These are phyloP conservation scores for Dyspetes luteomarginatus DNA, from an alignment of 2,888 invertebrate genomes.

Conservation along the genomic window DNA sequence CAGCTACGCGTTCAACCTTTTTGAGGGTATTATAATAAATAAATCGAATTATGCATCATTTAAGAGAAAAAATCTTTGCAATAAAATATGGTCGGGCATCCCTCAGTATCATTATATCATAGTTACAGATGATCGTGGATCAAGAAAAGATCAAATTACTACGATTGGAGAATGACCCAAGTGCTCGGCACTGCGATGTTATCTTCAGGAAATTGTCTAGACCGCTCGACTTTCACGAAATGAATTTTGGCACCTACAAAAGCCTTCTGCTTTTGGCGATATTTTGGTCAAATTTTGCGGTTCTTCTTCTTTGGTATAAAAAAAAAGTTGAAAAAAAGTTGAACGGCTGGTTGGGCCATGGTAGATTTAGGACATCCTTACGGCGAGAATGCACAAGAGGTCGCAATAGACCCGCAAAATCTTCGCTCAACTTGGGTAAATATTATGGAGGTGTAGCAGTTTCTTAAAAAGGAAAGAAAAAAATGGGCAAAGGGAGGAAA, in stretches of 20 bases:
- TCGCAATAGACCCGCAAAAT: constrained; percentile 16
- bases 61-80: too few species aligned
- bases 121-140: background rate
- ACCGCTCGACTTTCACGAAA: constrained; percentile 22
- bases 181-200: constrained; percentile 30
- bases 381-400: background rate
- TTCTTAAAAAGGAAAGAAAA: constrained; percentile 48
- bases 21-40: constrained; percentile 33
- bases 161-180: background rate
- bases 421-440: constrained; percentile 38
- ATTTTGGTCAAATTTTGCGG: constrained; percentile 32
- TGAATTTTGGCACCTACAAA: constrained; percentile 16
- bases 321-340: constrained; percentile 28
- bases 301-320: constrained; percentile 5
- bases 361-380: constrained; percentile 27
- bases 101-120: background rate
- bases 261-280: background rate
- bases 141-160: background rate
- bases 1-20: constrained; percentile 13
- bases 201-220: constrained; percentile 55
- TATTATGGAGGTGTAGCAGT: constrained; percentile 49
- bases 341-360: constrained; percentile 35
- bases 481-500: constrained; percentile 31
- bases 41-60: constrained; percentile 47
- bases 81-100: too few species aligned